Conservation (phyloP, 2,888 invertebrate genomes). For the Habroteleia sp. region DNA sequence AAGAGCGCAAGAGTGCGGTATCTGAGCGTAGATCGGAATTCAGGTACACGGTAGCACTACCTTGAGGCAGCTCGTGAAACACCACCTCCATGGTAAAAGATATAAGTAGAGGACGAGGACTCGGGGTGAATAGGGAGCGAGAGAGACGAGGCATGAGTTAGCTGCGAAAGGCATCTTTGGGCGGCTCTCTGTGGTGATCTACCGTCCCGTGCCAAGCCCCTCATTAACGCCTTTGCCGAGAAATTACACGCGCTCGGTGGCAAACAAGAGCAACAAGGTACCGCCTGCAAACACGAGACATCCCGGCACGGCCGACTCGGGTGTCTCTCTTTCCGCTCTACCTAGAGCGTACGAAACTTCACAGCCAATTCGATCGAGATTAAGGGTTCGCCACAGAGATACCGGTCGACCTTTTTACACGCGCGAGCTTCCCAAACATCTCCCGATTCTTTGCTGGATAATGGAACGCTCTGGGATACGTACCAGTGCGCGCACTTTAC, state of each 20-base stretch:
- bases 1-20: conserved; percentile 71
- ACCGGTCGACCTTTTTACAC: conserved; percentile 56
- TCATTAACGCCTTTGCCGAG: conserved; percentile 81
- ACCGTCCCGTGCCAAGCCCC: conserved; percentile 80
- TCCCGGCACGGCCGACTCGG: conserved; percentile 34
- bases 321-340: conserved; percentile 63
- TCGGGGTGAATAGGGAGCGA: conserved; percentile 58
- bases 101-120: conserved; percentile 58
- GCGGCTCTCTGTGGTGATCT: conserved; percentile 76
- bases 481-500: conserved; percentile 44
- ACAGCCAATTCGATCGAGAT: conserved; percentile 68
- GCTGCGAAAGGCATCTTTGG: conserved; percentile 67
- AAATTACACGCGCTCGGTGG: conserved; percentile 80
- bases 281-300: conserved; percentile 73
- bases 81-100: conserved; percentile 69
- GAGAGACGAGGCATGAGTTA: conserved; percentile 45
- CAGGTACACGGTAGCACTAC: conserved; percentile 80
- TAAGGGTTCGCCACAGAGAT: conserved; percentile 52
- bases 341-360: conserved; percentile 76
- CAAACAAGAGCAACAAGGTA: conserved; percentile 80
- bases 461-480: conserved; percentile 25
- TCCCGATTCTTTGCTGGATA: conserved; percentile 52
- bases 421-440: conserved; percentile 59
- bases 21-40: conserved; percentile 79
- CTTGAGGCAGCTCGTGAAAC: conserved; percentile 75